Conservation (phyloP, 2,888 invertebrate species). For the Allophyes oxyacanthae region DNA sequence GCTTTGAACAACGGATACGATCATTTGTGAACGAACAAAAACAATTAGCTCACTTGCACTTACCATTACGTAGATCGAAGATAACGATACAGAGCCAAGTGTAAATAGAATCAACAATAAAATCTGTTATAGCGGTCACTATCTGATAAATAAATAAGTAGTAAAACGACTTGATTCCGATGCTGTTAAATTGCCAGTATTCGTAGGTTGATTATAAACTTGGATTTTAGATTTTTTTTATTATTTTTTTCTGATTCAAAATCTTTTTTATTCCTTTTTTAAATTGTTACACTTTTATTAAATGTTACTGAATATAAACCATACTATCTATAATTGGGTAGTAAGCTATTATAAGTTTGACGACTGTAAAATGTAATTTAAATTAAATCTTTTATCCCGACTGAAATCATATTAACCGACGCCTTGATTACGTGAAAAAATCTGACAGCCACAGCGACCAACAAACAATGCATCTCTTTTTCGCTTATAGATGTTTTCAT, state of each 20-base stretch:
- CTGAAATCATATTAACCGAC: too few relatives aligned
- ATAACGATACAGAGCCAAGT: slow-evolving; percentile 67
- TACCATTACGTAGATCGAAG: slow-evolving; percentile 84
- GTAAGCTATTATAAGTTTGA: not conserved
- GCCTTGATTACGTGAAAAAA: too few relatives aligned
- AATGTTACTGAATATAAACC: slow-evolving; percentile 21
- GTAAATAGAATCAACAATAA: slow-evolving; percentile 57
- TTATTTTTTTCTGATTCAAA: not conserved
- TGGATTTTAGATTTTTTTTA: slow-evolving; percentile 28
- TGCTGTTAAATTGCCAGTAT: slow-evolving; percentile 4
- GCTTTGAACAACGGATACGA: slow-evolving; percentile 80
- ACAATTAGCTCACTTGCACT: slow-evolving; percentile 81
- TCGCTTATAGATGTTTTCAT: too few relatives aligned
- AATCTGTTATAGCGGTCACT: slow-evolving; percentile 48
- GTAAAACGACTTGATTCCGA: slow-evolving; percentile 25
- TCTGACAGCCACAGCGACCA: too few relatives aligned
- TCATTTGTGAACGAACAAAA: slow-evolving; percentile 75
- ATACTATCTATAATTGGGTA: slow-evolving; percentile 36
- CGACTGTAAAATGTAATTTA: too few relatives aligned
- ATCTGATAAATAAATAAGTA: slow-evolving; percentile 47
- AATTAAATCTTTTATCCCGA: too few relatives aligned
- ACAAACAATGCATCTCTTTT: too few relatives aligned
- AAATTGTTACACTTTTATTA: slow-evolving; percentile 6
- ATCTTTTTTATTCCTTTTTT: slow-evolving; percentile 17
- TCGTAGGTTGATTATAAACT: slow-evolving; percentile 19